Conservation (phyloP, 2,888 invertebrate species). For the Vesta saturnalis region DNA sequence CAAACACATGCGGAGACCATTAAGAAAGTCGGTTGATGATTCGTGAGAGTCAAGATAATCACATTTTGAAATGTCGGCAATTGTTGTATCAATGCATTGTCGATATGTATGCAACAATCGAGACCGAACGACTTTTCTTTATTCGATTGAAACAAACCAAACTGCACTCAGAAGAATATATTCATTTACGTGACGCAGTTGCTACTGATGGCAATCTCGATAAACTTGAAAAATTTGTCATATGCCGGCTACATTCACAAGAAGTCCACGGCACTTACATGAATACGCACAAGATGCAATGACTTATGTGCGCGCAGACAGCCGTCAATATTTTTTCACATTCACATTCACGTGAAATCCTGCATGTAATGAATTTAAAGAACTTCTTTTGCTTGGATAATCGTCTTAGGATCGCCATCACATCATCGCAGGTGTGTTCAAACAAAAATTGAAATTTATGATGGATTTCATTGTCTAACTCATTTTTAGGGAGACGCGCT, state of each 20-base stretch:
- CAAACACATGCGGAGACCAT: slow-evolving; percentile 35
- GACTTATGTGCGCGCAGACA: not conserved
- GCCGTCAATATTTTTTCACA: not conserved
- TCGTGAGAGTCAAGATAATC: slow-evolving; percentile 43
- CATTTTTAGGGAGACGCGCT: not conserved
- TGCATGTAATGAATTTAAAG: not conserved
- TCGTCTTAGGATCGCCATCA: not conserved
- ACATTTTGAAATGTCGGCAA: slow-evolving; percentile 44
- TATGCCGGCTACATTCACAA: slow-evolving; percentile 24
- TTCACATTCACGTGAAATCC: not conserved
- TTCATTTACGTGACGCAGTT: slow-evolving; percentile 53
- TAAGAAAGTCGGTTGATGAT: slow-evolving; percentile 48
- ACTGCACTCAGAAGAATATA: slow-evolving; percentile 35
- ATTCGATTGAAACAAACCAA: slow-evolving; percentile 51
- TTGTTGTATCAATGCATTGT: slow-evolving; percentile 52
- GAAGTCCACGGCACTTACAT: not conserved
- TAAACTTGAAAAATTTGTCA: slow-evolving; percentile 42
- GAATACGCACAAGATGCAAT: not conserved
- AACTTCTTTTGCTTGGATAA: not conserved
- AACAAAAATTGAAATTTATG: slow-evolving; percentile 7
- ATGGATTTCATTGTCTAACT: no score
- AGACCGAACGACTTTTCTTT: slow-evolving; percentile 51
- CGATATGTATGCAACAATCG: slow-evolving; percentile 56
- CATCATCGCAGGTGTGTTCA: not conserved
- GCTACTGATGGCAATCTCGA: slow-evolving; percentile 3